A percentile compares a stretch with the other conserved stretches of the same genome.
phyloP scores from a whole-genome alignment of 2,888 invertebrate species.

The Bursaphelenchus okinawaensis region DNA sequence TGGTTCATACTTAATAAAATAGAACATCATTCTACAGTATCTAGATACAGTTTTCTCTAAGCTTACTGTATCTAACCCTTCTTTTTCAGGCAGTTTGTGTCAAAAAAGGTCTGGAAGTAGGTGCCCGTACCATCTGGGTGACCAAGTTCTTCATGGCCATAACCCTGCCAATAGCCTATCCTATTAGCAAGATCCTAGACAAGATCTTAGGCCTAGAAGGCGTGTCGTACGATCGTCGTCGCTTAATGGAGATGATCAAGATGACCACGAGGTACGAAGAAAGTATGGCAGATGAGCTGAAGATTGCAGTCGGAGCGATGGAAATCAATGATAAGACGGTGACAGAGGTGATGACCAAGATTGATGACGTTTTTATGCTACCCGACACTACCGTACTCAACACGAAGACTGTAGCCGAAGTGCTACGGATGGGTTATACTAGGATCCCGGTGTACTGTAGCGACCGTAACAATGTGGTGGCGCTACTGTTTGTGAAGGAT shows the following conservation, averaged over 20 bases:
- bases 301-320: constrained; percentile 40
- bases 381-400: constrained; percentile 76
- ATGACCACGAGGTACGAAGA: constrained; percentile 27
- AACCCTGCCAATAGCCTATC: constrained; percentile 20
- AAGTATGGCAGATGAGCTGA: constrained; percentile 35
- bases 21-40: no score
- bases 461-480: constrained; percentile 40
- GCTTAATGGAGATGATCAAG: constrained; percentile 81
- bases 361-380: constrained; percentile 82
- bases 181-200: constrained; percentile 34
- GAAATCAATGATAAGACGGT: constrained; percentile 34
- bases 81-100: constrained; percentile 49
- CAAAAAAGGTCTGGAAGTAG: constrained; percentile 47
- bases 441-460: constrained; percentile 77
- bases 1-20: no score
- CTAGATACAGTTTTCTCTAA: no score
- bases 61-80: no score
- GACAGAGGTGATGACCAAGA: constrained; percentile 33
- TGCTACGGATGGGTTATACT: constrained; percentile 82
- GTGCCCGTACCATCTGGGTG: constrained; percentile 71
- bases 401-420: constrained; percentile 91
- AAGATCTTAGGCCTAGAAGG: constrained; percentile 77
- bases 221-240: constrained; percentile 89
- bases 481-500: constrained; percentile 83
- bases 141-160: constrained; percentile 64